A percentile compares a stretch with the other conserved stretches of the same genome.
Conservation (phyloP, 2,888 invertebrate species). For the Ophonus ardosiacus region DNA sequence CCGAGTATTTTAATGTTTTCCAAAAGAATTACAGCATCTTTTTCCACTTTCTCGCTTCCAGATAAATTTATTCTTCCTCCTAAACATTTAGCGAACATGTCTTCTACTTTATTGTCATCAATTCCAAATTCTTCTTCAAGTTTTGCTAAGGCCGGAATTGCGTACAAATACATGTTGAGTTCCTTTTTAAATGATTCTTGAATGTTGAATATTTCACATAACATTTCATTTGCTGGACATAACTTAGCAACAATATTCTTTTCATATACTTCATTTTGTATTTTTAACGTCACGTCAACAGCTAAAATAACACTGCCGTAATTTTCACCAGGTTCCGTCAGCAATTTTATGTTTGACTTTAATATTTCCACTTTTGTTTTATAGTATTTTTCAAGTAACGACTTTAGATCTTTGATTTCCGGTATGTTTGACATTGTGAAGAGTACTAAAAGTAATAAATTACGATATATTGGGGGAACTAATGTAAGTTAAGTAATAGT, state of each 20-base stretch:
- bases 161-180: conserved; percentile 75
- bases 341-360: conserved; percentile 73
- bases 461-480: background rate
- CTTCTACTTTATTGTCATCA: conserved; percentile 72
- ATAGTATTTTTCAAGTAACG: conserved; percentile 69
- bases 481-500: background rate
- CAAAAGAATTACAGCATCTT: conserved; percentile 77
- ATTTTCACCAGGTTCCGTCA: conserved; percentile 81
- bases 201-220: conserved; percentile 77
- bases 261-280: conserved; percentile 69
- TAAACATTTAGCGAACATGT: conserved; percentile 75
- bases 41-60: conserved; percentile 73
- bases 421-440: conserved; percentile 43
- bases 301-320: conserved; percentile 80
- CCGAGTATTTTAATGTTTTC: conserved; percentile 77
- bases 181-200: conserved; percentile 77
- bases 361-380: conserved; percentile 72
- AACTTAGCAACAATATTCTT: conserved; percentile 79
- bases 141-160: conserved; percentile 74
- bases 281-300: conserved; percentile 72
- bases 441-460: background rate
- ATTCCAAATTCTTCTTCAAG: conserved; percentile 74
- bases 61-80: conserved; percentile 74
- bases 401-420: conserved; percentile 68
- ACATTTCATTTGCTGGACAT: conserved; percentile 78